Evolutionary conservation across 2,888 invertebrate species (phyloP).

Genomic region (Beris chalybata): DNA sequence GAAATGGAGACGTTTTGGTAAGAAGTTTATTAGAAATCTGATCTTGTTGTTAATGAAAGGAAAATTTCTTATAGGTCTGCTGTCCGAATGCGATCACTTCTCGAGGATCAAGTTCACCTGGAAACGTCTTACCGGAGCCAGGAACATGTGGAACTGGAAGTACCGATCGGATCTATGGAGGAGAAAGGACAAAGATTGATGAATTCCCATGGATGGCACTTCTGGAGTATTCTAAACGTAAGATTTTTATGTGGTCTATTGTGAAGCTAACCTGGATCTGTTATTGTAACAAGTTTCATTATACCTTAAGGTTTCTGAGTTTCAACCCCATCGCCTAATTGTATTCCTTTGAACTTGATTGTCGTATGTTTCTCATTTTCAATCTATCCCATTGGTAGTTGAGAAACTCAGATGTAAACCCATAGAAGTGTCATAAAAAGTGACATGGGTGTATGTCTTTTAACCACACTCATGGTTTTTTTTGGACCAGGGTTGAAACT

Average conservation of each 20-base stretch:
- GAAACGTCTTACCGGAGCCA: constrained; percentile 5
- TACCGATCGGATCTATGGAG: constrained; percentile 65
- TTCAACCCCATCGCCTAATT: too few species aligned
- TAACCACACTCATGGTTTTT: too few species aligned
- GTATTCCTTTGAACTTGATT: too few species aligned
- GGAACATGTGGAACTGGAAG: constrained; percentile 60
- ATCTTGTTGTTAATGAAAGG: not conserved
- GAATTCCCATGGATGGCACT: constrained; percentile 65
- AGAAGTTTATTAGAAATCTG: not conserved
- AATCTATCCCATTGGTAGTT: too few species aligned
- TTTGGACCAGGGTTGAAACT: not conserved
- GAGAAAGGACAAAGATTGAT: constrained; percentile 63
- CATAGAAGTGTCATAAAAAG: too few species aligned
- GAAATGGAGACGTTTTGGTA: constrained; percentile 14
- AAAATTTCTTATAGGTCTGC: constrained; percentile 13
- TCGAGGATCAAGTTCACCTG: not conserved
- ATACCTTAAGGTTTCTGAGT: too few species aligned
- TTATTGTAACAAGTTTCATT: too few species aligned
- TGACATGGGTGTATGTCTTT: too few species aligned
- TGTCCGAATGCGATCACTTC: not conserved
- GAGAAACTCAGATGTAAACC: too few species aligned
- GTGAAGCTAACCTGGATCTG: too few species aligned
- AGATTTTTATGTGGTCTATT: not conserved
- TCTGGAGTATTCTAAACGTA: constrained; percentile 58
- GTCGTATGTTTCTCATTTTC: too few species aligned